Base-by-base conservation (phyloP, 2,113 vertebrate genomes). In the Monopterus albus region DNA sequence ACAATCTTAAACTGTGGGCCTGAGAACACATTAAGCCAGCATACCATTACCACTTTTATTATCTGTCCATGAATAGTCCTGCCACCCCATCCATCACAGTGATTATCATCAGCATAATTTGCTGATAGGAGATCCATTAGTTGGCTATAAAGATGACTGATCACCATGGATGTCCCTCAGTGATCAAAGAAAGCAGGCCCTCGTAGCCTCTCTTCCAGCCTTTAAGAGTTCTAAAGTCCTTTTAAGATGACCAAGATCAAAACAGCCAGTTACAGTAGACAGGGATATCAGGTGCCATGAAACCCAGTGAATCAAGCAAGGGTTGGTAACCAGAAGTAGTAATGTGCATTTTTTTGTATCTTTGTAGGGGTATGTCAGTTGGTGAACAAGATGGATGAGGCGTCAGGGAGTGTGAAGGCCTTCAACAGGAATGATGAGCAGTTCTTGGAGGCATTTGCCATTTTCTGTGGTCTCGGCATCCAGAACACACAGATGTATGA, bases 401-500 rank as follows among this genome's bases (percentile, higher is more conserved):
- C 79, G 4, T 93, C 94, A 0, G 93, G 94, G 36, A 91, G 94
- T 75, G 87, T 97, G 33, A 97, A 95, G 74, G 91, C 96, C 70
- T 99, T 99, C 91, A 98, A 98, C 92, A 94, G 95, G 72, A 99
- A 98, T 2, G 98, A 99, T 10, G 96, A 99, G 46, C 95, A 99
- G 90, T 99, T 99, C 89, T 87, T 99, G 79, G 98, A 98, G 91
- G 98, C 98, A 0, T 98, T 99, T 6, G 96, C 96, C 73, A 96
- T 99, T 88, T 99, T 99, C 83, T 99, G 97, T 36, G 98, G 97
- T 28, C 91, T 99, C 38, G 98, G 96, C 29, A 98, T 99, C 78
- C 97, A 98, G 92, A 99, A 99, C 83, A 99, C 98, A 0, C 98
- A 99, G 93, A 99, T 99, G 98, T 99, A 98, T 0, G 98, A 99